A percentile compares a stretch with the other conserved stretches of the same genome.
phyloP scores from a whole-genome alignment of 2,888 invertebrate species.

The Rhamphomyia laevipes region DNA sequence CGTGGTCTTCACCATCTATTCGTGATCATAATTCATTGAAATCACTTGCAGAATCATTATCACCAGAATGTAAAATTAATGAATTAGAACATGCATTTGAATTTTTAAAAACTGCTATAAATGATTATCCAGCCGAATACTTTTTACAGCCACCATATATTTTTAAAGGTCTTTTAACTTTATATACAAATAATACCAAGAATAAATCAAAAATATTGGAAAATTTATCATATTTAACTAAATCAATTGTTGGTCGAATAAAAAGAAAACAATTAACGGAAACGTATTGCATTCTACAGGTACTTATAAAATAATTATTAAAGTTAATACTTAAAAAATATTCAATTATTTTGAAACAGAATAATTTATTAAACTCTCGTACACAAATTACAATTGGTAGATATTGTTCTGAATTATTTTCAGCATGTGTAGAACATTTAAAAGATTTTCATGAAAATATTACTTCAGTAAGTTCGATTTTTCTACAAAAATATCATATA shows the following conservation, averaged over 20 bases:
- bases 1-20: slow-evolving; percentile 25
- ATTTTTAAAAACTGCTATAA: slow-evolving; percentile 25
- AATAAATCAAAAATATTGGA: slow-evolving; percentile 16
- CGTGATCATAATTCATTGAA: slow-evolving; percentile 27
- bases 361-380: no score
- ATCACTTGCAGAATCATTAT: slow-evolving; percentile 21
- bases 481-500: background rate
- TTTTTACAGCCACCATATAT: slow-evolving; percentile 32
- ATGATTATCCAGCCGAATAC: slow-evolving; percentile 34
- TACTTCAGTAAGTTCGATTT: slow-evolving; percentile 2
- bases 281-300: slow-evolving; percentile 8
- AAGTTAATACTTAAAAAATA: background rate
- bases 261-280: slow-evolving; percentile 16
- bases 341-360: background rate
- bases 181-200: slow-evolving; percentile 17
- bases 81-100: slow-evolving; percentile 23
- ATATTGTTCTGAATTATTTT: slow-evolving; percentile 10
- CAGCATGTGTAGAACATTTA: slow-evolving; percentile 7
- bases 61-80: slow-evolving; percentile 8
- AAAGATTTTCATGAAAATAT: slow-evolving; percentile 5
- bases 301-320: no score
- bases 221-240: slow-evolving; percentile 18
- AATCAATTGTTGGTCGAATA: slow-evolving; percentile 20
- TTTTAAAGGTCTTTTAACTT: slow-evolving; percentile 22
- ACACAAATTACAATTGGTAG: slow-evolving; percentile 9